Evolutionary conservation across 2,888 invertebrate genomes (phyloP), one percentile per base, ranked within the genome.

Genomic region (Cephus sareptanus): DNA sequence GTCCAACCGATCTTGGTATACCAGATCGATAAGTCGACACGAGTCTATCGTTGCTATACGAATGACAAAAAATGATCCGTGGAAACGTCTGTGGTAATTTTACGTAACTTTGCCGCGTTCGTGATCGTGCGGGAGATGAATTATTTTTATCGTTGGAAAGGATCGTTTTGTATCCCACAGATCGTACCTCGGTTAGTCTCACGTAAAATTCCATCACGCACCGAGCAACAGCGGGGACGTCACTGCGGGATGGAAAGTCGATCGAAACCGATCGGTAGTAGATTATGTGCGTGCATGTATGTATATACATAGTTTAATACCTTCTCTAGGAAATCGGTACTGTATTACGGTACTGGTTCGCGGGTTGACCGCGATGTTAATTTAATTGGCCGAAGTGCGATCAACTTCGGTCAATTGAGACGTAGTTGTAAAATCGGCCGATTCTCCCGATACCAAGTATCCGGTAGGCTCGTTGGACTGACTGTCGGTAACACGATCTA

Each of bases 381-480:
- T 84, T 84, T 82, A 82, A 84, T 84, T 79, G 81, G 73, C 79
- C 77, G 74, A 69, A 76, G 77, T 79, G 35, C 74, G 78, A 68
- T 77, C 35, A 74, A 79, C 78, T 79, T 78, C 75, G 76, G 76
- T 11, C 69, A 78, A 85, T 85, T 86, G 83, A 85, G 82, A 85
- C 79, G 77, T 81, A 79, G 76, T 79, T 83, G 80, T 80, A 81
- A 81, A 34, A 34, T 71, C n/a, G 75, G 68, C 30, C 74, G 37
- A 76, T 34, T 71, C 30, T 69, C 34, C 40, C n/a, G 33, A 70
- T 35, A 75, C 31, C 34, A 71, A 34, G 77, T 77, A 70, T 71
- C 70, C 74, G 69, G 34, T 33, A 35, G 35, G 34, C n/a, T 69
- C 35, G 30, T 31, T 56, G 23, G 56, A 56, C 56, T 69, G 37